Base-by-base conservation (phyloP, 2,888 invertebrate species). In the Crepidodera aurea region DNA sequence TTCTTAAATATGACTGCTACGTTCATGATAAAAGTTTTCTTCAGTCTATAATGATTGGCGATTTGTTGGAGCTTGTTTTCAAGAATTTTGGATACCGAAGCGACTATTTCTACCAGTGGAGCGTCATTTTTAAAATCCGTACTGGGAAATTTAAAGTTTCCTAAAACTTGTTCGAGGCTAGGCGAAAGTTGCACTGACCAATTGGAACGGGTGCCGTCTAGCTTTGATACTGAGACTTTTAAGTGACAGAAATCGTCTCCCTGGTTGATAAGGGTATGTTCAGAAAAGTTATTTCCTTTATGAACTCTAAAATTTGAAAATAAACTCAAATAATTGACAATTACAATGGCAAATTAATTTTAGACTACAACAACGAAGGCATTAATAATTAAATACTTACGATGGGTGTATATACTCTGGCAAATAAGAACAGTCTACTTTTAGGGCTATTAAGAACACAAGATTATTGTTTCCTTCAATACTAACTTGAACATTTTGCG, bases 401-500 rank as follows among this genome's bases (percentile, higher is more conserved):
- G 65, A 54, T 69, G 69, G 68, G 67, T 75, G 75, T 54, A 71
- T 66, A 65, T 76, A 79, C 68, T 87, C 84, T 27, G 90, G 89
- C 62, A 91, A 79, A 65, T 82, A 80, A 10, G 86, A 83, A 68
- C 86, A 86, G 72, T 90, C 87, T 25, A 90, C 82, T 70, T 86
- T 84, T 1, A 91, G 80, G 71, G 83, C 84, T 62, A 91, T 87
- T 25, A 90, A 75, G 75, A 91, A 89, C 74, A 85, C 86, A 22
- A 83, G n/a, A n/a, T n/a, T 78, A 63, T 81, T 81, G 16, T 76
- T 76, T n/a, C 55, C 54, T 29, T 86, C 83, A 2, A 89, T 84
- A 77, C 84, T 84, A 22, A 91, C 84, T 81, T 91, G 91, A 51
- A 91, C 82, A 74, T 90, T 86, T 60, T 85, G 82, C 63, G 84